Evolutionary conservation across 2,888 invertebrate genomes (phyloP).

Genomic region (Phoenoteleia sp.): DNA sequence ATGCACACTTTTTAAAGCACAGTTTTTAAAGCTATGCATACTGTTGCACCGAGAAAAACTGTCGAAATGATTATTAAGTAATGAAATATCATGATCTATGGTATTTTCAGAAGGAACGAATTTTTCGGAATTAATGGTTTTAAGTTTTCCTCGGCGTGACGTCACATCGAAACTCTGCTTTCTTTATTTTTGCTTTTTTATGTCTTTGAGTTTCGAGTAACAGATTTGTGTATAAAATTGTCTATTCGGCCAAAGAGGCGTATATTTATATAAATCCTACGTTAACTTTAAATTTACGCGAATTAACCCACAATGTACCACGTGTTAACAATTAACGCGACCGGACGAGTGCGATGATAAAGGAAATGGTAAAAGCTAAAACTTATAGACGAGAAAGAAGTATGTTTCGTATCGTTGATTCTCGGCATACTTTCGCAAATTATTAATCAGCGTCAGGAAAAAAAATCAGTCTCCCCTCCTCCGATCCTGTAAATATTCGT

Average conservation of each 20-base stretch:
- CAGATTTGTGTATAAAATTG: constrained; percentile 47
- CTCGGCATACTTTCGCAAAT: constrained; percentile 51
- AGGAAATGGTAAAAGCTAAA: not conserved
- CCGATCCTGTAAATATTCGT: constrained; percentile 56
- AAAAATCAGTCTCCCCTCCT: constrained; percentile 44
- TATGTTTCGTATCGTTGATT: constrained; percentile 58
- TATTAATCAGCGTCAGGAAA: too few species aligned
- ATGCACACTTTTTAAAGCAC: too few species aligned
- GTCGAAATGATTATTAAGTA: too few species aligned
- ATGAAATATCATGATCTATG: too few species aligned
- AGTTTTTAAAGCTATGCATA: too few species aligned
- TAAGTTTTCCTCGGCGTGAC: not conserved
- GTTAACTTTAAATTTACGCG: constrained; percentile 69
- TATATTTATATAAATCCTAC: constrained; percentile 79
- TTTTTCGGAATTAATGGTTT: too few species aligned
- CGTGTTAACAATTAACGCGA: constrained; percentile 75
- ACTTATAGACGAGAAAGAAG: constrained; percentile 37
- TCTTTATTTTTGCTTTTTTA: not conserved
- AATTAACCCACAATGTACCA: constrained; percentile 73
- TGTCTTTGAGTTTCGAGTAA: constrained; percentile 20
- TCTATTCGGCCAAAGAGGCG: constrained; percentile 69
- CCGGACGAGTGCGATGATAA: constrained; percentile 13
- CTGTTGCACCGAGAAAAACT: too few species aligned
- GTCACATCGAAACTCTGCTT: not conserved
- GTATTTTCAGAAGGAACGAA: too few species aligned